Conservation (phyloP, 2,797 vertebrate genomes). For the Natrix natrix region DNA sequence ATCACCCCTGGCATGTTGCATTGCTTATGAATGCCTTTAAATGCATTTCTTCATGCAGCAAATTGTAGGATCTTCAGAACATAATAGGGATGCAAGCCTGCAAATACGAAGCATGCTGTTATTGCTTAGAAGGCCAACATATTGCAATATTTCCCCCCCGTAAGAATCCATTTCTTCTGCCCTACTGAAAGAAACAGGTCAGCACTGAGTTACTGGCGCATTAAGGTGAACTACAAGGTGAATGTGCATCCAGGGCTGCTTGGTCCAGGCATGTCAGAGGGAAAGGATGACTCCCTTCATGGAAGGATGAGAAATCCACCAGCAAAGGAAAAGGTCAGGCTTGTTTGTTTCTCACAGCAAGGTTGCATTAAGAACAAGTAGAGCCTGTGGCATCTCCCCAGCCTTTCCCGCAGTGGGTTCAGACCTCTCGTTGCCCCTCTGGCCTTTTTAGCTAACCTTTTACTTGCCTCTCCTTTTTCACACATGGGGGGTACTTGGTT, state of each 20-base stretch:
- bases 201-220: neutral
- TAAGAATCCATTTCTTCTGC: neutral
- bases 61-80: neutral
- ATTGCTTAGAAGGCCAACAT: neutral
- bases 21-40: neutral
- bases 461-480: neutral
- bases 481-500: neutral
- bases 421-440: neutral
- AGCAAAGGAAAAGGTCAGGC: slow-evolving; percentile 20
- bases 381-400: neutral
- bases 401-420: neutral
- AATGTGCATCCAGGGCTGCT: neutral
- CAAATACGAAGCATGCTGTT: neutral
- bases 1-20: neutral
- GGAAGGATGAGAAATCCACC: neutral
- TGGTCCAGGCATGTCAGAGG: neutral
- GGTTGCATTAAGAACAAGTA: slow-evolving; percentile 28
- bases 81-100: neutral
- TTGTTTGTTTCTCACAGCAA: slow-evolving; percentile 36
- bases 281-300: rapidly evolving
- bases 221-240: neutral
- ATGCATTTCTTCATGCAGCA: neutral
- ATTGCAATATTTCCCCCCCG: neutral
- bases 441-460: slow-evolving; percentile 18
- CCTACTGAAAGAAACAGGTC: neutral